Evolutionary conservation across 2,797 vertebrate genomes (phyloP).

Genomic region (Coluber constrictor): DNA sequence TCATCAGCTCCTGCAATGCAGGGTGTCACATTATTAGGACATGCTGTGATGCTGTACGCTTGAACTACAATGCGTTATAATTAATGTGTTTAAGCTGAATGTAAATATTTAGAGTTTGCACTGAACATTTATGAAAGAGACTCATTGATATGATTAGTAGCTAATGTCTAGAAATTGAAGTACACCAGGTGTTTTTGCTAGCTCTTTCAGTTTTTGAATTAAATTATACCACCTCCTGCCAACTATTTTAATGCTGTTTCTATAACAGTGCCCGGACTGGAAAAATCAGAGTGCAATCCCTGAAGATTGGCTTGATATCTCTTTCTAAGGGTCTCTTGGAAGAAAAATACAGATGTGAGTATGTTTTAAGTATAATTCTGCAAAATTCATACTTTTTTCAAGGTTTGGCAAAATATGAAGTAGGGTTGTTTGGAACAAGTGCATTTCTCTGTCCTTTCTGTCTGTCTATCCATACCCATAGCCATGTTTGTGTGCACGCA

Average conservation of each 20-base stretch:
- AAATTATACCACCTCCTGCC: slow-evolving; percentile 2
- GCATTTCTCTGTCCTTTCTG: background rate
- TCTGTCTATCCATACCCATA: slow-evolving; percentile 1
- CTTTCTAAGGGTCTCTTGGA: slow-evolving; percentile 95
- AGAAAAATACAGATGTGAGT: slow-evolving; percentile 97
- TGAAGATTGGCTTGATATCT: slow-evolving; percentile 94
- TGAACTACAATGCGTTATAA: slow-evolving; percentile 40
- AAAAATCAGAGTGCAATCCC: slow-evolving; percentile 91
- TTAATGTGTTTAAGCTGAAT: slow-evolving; percentile 11
- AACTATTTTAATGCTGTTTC: slow-evolving; percentile 36
- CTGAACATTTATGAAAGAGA: slow-evolving; percentile 28
- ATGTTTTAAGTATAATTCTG: slow-evolving; percentile 11
- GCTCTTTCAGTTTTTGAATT: slow-evolving; percentile 29
- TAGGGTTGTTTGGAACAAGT: background rate
- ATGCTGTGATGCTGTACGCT: slow-evolving; percentile 17
- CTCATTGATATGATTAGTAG: slow-evolving; percentile 31
- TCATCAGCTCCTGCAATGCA: slow-evolving; percentile 28
- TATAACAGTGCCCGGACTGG: slow-evolving; percentile 87
- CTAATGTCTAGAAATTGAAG: background rate
- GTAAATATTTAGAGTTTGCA: slow-evolving; percentile 1
- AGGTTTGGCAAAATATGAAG: background rate
- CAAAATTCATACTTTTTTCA: background rate
- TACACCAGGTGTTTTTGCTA: background rate
- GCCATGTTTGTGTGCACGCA: background rate
- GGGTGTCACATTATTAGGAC: slow-evolving; percentile 45